Base-by-base conservation (phyloP, 2,797 vertebrate genomes). In the Pseudotriccus pelzelni region DNA sequence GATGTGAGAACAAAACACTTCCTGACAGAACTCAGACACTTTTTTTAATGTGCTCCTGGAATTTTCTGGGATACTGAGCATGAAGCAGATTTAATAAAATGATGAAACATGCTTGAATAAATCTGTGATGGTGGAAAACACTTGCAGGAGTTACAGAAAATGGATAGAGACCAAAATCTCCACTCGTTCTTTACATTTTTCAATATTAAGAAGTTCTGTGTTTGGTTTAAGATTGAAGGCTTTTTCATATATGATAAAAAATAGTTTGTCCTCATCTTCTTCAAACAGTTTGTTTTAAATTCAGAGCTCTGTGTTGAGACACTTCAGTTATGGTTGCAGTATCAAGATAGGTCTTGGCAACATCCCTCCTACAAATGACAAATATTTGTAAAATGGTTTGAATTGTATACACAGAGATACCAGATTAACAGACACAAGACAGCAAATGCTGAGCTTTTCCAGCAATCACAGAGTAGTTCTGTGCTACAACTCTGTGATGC, bases 371-470 rank as follows among this genome's bases (percentile, higher is more conserved):
- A 47, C 84, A 93, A 93, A 94, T 76, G 84, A 89, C 77, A 95
- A 97, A 92, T 94, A 96, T 96, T 97, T 96, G 87, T 91, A 89
- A 95, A 95, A 95, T 56, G 34, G 62, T 80, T 95, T 90, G 90
- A 93, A 53, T 41, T 91, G 93, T 96, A 63, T 95, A 92, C 90
- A 94, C 64, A 70, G 79, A 88, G 68, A 92, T 78, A 47, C n/a
- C 84, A 70, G 92, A 96, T 97, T 93, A 95, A 94, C 90, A 87
- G 82, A 68, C 64, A 92, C 60, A 63, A 77, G 77, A 18, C 52
- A 91, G 88, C 55, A 96, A 72, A 93, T 63, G 62, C 85, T 77
- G 90, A 94, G 91, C 30, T 93, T 85, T 97, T 90, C 84, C 95
- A 96, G 90, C 5, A 5, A 17, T 58, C 87, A 5, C 53, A 22